A percentile compares a stretch with the other conserved stretches of the same genome.
These are phyloP conservation scores for Lota lota DNA, from an alignment of 2,113 vertebrate species.

Conservation along the genomic window DNA sequence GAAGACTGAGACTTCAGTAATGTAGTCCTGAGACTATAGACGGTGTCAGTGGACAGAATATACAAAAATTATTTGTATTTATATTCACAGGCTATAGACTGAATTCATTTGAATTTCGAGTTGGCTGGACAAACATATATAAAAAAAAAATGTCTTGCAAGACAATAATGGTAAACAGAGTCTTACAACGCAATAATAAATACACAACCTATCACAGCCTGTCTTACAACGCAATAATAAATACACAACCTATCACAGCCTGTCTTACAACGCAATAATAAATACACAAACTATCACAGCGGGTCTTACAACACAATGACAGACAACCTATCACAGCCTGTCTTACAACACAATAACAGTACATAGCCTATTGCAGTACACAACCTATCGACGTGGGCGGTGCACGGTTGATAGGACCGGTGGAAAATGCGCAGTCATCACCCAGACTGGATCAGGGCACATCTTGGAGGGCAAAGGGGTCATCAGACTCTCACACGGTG, in stretches of 20 bases:
- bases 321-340: no score
- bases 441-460: conserved; percentile 40
- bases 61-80: background rate
- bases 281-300: conserved; percentile 27
- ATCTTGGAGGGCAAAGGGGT: conserved; percentile 36
- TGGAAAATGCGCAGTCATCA: conserved; percentile 52
- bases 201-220: conserved; percentile 1
- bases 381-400: conserved; percentile 34
- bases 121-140: conserved; percentile 5
- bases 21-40: background rate
- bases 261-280: conserved; percentile 4
- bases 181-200: conserved; percentile 27
- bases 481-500: background rate
- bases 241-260: no score
- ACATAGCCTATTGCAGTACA: background rate
- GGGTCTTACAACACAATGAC: conserved; percentile 19
- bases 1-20: background rate
- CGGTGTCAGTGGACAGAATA: background rate
- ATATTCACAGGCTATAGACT: conserved; percentile 37
- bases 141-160: no score
- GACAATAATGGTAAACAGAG: background rate
- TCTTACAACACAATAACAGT: no score
- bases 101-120: conserved; percentile 36
- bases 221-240: conserved; percentile 12
- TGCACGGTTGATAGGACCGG: conserved; percentile 29